Evolutionary conservation across 2,113 vertebrate genomes (phyloP).

Genomic region (Electrona antarctica): DNA sequence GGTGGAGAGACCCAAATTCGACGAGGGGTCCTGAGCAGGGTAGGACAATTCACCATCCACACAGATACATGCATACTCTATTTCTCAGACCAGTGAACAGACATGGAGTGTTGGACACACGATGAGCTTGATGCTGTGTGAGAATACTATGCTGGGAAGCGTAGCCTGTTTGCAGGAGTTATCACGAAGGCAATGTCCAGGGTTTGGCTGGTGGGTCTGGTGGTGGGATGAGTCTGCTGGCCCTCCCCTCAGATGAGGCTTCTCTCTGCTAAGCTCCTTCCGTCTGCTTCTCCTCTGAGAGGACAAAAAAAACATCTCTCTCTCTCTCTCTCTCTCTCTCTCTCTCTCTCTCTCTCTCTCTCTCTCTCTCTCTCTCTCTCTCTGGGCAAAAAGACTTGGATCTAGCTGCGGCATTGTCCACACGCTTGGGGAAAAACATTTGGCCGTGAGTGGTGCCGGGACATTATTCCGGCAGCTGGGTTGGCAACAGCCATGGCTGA

Average conservation of each 20-base stretch:
- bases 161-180: slow-evolving; percentile 40
- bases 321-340: slow-evolving; percentile 9
- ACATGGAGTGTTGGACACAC: too few species aligned
- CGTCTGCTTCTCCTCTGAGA: slow-evolving; percentile 59
- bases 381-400: slow-evolving; percentile 40
- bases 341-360: neutral
- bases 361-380: slow-evolving; percentile 16
- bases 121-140: too few species aligned
- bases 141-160: slow-evolving; percentile 32
- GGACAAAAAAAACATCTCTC: slow-evolving; percentile 15
- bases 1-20: neutral
- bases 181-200: slow-evolving; percentile 23
- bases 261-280: slow-evolving; percentile 49
- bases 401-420: slow-evolving; percentile 59
- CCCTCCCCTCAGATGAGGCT: slow-evolving; percentile 37
- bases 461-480: slow-evolving; percentile 64
- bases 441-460: slow-evolving; percentile 55
- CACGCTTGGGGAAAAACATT: slow-evolving; percentile 60
- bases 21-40: too few species aligned
- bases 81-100: too few species aligned
- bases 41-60: too few species aligned
- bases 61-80: too few species aligned
- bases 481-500: slow-evolving; percentile 45
- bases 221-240: slow-evolving; percentile 13
- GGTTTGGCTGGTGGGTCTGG: slow-evolving; percentile 5